Base-by-base conservation (phyloP, 2,113 vertebrate species). In the Trematocara macrostoma region DNA sequence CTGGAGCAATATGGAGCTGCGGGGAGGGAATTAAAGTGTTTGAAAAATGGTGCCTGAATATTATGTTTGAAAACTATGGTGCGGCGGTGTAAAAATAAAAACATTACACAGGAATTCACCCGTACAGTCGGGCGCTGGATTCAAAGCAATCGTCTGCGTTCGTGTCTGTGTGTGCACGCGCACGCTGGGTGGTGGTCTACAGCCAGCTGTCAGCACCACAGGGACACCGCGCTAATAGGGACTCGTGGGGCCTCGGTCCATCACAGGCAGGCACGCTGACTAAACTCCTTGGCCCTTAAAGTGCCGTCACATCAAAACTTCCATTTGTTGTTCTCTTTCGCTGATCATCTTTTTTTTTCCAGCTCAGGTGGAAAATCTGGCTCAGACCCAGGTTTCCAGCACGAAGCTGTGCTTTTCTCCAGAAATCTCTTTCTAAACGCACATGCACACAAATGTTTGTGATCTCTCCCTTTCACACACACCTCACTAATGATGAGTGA, bases 151-250 rank as follows among this genome's bases (percentile, higher is more conserved):
- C 23, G 56, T 8, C 64, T 81, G 80, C 55, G 88, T 87, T 47
- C 81, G 78, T 86, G 89, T 88, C 23, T 89, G 88, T 82, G 85
- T 83, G 81, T 91, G 86, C 78, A 74, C 80, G 92, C 79, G 88
- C 89, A 85, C 26, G 23, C 79, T 88, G 88, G 93, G 90, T 87
- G 91, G 90, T 93, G 91, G 92, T 93, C 91, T 88, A 88, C 83
- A 90, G 93, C 88, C 92, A 94, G 94, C 94, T 97, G 96, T 97
- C 96, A 96, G 92, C 96, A 84, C 95, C 92, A 80, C 92, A 92
- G 93, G 94, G 95, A 95, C 94, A 94, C 94, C 90, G 83, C 91
- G 84, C 95, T 97, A 97, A 97, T 96, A 93, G 94, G 95, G 94
- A 93, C 94, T 95, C 94, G 20, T 83, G 93, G 93, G 95, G 92